Evolutionary conservation across 2,888 invertebrate genomes (phyloP), one percentile per base, ranked within the genome.

Genomic region (Lycia hirtaria): DNA sequence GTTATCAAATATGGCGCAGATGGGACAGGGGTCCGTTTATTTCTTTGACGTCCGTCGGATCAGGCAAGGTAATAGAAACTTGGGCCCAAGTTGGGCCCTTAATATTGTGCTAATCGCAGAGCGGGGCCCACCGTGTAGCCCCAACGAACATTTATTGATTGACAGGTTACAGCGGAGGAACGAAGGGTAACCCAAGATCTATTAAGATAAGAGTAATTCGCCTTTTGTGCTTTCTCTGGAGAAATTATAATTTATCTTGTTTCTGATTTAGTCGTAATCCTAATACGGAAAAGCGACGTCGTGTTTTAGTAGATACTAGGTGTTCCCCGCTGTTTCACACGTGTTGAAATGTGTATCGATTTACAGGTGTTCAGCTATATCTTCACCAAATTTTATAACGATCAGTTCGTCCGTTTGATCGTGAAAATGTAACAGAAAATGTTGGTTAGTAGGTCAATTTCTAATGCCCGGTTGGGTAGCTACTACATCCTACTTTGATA

Each of bases 31-130:
- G 60, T 63, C 70, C 72, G 72, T 76, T 77, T 78, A 84, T 83
- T 82, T 82, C 80, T 81, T 82, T 82, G 81, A 81, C 81, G 76
- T 81, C 85, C 81, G 80, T 53, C 67, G 65, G 65, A 69, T 71
- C 78, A 71, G 20, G 55, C 58, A 76, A 77, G 81, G 80, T 86
- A 84, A 87, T 87, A 79, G 83, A 83, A 84, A 79, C 74, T 65
- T 64, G 78, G 80, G 78, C 76, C 81, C 72, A 84, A 79, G 73
- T 65, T 64, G 78, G 80, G 78, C 76, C 81, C 72, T 75, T 83
- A 85, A 82, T 81, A 81, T 78, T 71, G 72, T 72, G 75, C 74
- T 76, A 66, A 73, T 69, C 68, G 56, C 47, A n/a, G n/a, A n/a
- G n/a, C n/a, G n/a, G 30, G 17, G 15, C 28, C 30, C 32, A 41